Evolutionary conservation across 2,888 invertebrate genomes (phyloP), one percentile per base, ranked within the genome.

Genomic region (Eupithecia centaureata): DNA sequence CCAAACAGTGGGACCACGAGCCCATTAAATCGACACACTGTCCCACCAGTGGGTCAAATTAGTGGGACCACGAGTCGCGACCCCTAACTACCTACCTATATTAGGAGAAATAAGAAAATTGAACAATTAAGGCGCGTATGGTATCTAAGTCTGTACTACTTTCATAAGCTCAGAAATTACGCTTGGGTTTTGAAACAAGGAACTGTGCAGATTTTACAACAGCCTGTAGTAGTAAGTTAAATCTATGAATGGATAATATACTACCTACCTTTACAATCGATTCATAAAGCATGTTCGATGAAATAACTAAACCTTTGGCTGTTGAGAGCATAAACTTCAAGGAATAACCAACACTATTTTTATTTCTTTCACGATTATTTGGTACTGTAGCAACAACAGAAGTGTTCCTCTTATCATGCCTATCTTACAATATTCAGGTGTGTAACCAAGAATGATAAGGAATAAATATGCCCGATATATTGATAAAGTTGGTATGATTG

Each of bases 241-340:
- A n/a, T n/a, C n/a, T n/a, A n/a, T n/a, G n/a, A n/a, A n/a, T n/a
- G 10, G 8, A n/a, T 30, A 57, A 18, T 18, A 57, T 18, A 57
- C 25, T 38, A 62, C 58, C n/a, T 69, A 70, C 70, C 70, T 67
- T 66, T 18, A 67, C 27, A 66, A 70, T 5, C 25, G 30, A 52
- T 32, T 64, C 28, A 32, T 61, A 61, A 15, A 61, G 47, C 69
- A 69, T 69, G 51, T n/a, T 57, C 47, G 27, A 18, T 32, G 1
- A 12, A 10, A 51, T 5, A 27, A 52, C 27, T 13, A 25, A 52
- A 52, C 51, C 25, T 18, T 42, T 42, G 13, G 27, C 51, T 52
- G 1, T n/a, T n/a, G 5, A 5, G 27, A 27, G 13, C 25, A 22
- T 27, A 25, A 52, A 47, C 3, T 47, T 22, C 47, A 22, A 4